These are phyloP conservation scores for Agrochola circellaris DNA, from an alignment of 2,888 invertebrate genomes.

Conservation along the genomic window DNA sequence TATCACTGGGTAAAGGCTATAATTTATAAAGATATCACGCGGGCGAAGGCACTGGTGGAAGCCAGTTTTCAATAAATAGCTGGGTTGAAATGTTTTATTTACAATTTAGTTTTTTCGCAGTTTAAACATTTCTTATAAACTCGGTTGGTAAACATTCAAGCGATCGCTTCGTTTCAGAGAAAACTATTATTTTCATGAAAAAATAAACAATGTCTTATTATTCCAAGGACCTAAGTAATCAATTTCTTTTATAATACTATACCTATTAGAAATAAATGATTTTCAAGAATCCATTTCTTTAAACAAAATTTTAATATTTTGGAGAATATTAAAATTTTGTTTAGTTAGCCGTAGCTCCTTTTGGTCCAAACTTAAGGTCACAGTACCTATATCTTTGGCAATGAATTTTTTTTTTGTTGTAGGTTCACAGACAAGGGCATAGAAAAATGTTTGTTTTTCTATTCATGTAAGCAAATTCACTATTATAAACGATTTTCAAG, in stretches of 20 bases:
- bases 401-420: background rate
- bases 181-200: background rate
- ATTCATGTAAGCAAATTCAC: background rate
- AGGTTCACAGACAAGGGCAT: background rate
- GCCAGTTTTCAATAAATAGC: background rate
- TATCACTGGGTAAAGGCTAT: no score
- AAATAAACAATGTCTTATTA: background rate
- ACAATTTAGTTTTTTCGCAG: background rate
- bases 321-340: no score
- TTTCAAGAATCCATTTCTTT: constrained; percentile 5
- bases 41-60: no score
- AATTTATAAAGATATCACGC: no score
- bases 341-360: background rate
- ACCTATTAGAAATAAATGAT: background rate
- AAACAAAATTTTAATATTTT: background rate
- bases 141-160: background rate
- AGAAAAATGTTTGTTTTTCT: background rate
- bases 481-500: constrained; percentile 1
- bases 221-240: background rate
- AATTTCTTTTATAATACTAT: background rate
- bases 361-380: background rate
- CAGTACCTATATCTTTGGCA: background rate
- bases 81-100: background rate
- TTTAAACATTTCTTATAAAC: background rate
- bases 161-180: background rate